phyloP scores from a whole-genome alignment of 1,140 invertebrate genomes.

The Eriocheir sinensis region DNA sequence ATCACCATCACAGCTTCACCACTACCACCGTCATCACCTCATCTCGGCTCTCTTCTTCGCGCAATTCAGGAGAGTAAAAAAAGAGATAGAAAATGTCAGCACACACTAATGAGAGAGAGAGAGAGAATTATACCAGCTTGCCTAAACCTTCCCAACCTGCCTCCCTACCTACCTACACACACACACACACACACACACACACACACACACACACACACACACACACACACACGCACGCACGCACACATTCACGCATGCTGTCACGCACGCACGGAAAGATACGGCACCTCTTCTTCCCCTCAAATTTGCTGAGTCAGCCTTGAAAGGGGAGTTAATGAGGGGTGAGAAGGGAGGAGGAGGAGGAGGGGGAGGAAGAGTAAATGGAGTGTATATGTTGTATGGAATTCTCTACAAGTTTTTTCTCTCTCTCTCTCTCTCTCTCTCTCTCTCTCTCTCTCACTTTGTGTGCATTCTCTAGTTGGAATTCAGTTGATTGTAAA shows the following conservation, averaged over 20 bases:
- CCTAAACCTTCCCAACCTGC: too few relatives aligned
- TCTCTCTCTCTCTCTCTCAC: not conserved
- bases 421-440: constrained; percentile 1
- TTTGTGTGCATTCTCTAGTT: too few relatives aligned
- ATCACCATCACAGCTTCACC: too few relatives aligned
- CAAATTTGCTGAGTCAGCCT: not conserved
- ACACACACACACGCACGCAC: constrained; percentile 43
- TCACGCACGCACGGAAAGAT: not conserved
- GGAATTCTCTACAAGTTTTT: too few relatives aligned
- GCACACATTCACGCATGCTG: not conserved
- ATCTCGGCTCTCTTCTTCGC: too few relatives aligned
- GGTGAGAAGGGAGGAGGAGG: not conserved
- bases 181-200: constrained; percentile 16
- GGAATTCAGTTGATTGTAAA: too few relatives aligned
- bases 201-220: constrained; percentile 48
- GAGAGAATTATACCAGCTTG: too few relatives aligned
- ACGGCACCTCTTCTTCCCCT: not conserved
- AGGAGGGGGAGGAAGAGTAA: not conserved
- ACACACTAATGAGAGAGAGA: too few relatives aligned
- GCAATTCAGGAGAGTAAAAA: too few relatives aligned
- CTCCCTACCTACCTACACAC: not conserved
- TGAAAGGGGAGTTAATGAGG: not conserved
- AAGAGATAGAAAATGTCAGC: too few relatives aligned
- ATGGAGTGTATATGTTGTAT: not conserved
- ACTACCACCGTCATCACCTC: too few relatives aligned